Conservation (phyloP, 2,113 vertebrate genomes). For the Chloropsis hardwickii region DNA sequence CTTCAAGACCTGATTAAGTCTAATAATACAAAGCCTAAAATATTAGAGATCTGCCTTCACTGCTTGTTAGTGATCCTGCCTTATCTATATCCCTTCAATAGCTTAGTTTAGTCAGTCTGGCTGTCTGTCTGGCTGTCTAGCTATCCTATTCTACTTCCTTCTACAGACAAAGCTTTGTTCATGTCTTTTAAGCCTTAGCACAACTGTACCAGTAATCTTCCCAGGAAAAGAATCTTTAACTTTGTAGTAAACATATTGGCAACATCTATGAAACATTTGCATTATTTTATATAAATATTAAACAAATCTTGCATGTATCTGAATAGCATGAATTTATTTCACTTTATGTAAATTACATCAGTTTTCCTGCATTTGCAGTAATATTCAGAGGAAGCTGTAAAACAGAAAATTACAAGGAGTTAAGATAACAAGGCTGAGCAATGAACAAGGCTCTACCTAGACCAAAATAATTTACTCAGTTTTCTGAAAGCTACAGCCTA, state of each 20-base stretch:
- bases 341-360: not conserved
- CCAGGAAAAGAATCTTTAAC: not conserved
- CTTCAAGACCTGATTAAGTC: not conserved
- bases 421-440: not conserved
- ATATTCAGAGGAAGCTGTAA: not conserved
- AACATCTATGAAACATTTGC: not conserved
- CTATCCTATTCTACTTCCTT: not conserved
- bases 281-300: conserved; percentile 4
- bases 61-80: not conserved
- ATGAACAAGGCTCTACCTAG: not conserved
- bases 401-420: not conserved
- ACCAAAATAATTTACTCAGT: not conserved
- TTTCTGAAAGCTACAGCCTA: not conserved
- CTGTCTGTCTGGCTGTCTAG: not conserved
- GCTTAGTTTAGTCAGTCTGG: not conserved
- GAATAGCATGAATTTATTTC: conserved; percentile 5
- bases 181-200: not conserved
- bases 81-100: not conserved
- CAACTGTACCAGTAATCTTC: not conserved
- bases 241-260: not conserved
- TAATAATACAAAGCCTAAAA: not conserved
- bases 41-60: not conserved
- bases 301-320: not conserved
- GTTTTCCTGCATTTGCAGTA: not conserved
- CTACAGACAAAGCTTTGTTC: not conserved